These are phyloP conservation scores for Magallana nippona DNA, from an alignment of 2,888 invertebrate species.

Conservation along the genomic window DNA sequence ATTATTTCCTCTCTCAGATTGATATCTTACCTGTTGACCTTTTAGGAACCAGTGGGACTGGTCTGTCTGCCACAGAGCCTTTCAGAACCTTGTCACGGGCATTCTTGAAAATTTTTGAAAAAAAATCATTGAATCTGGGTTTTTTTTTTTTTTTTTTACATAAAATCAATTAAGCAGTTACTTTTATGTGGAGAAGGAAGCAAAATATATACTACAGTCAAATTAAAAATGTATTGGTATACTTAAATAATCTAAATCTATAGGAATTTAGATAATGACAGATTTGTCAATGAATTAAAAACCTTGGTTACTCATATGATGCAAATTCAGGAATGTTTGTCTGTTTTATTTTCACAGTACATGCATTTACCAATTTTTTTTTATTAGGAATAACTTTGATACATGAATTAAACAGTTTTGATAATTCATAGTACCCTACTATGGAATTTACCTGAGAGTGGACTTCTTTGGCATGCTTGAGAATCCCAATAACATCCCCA, in stretches of 20 bases:
- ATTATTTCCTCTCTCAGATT: background rate
- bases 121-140: background rate
- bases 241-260: no score
- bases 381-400: background rate
- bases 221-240: no score
- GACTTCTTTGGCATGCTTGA: constrained; percentile 83
- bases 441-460: constrained; percentile 81
- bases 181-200: no score
- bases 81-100: constrained; percentile 69
- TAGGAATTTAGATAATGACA: no score
- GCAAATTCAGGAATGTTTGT: no score
- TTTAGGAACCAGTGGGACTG: constrained; percentile 52
- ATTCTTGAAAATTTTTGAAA: constrained; percentile 57
- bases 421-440: background rate
- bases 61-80: constrained; percentile 49
- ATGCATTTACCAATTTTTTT: background rate
- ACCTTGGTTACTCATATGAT: no score
- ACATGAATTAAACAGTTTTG: no score
- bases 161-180: background rate
- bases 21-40: constrained; percentile 69
- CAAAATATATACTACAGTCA: no score
- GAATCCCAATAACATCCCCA: constrained; percentile 85
- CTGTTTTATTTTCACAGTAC: no score
- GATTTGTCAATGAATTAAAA: no score
- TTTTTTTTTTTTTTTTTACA: background rate